These are phyloP conservation scores for Narcine bancroftii DNA, from an alignment of 2,113 vertebrate genomes.

Conservation along the genomic window DNA sequence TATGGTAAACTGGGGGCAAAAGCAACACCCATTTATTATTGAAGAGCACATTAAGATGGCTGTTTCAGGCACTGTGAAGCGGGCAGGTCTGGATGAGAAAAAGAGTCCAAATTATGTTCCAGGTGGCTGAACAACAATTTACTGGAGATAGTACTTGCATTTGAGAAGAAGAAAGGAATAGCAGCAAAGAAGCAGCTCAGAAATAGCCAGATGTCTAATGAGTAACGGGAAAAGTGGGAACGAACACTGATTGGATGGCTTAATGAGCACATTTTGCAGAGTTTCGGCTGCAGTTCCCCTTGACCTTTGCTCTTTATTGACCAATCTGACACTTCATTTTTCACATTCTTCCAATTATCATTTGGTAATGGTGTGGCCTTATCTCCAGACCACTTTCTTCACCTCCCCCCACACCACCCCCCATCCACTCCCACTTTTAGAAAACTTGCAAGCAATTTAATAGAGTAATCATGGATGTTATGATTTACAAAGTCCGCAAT, in stretches of 20 bases:
- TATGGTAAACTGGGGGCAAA: constrained; percentile 67
- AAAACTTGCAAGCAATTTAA: constrained; percentile 53
- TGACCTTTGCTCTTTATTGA: constrained; percentile 96
- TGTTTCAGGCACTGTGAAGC: constrained; percentile 63
- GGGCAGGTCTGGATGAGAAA: constrained; percentile 53
- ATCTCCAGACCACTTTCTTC: constrained; percentile 43
- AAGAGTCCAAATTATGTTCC: constrained; percentile 62
- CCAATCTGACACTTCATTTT: constrained; percentile 97
- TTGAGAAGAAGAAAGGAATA: constrained; percentile 65
- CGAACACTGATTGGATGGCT: constrained; percentile 76
- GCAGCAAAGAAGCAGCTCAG: constrained; percentile 55
- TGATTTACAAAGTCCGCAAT: constrained; percentile 64
- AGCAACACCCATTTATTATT: constrained; percentile 74
- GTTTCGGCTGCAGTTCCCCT: constrained; percentile 75
- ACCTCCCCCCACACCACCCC: background rate
- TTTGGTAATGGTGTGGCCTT: constrained; percentile 62
- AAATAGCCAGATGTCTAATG: constrained; percentile 66
- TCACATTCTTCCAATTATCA: constrained; percentile 94
- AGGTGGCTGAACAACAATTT: constrained; percentile 67
- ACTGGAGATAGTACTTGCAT: constrained; percentile 53
- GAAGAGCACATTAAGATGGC: constrained; percentile 65
- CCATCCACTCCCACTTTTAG: background rate
- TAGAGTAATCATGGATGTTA: constrained; percentile 59
- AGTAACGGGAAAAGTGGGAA: constrained; percentile 79
- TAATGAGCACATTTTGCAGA: constrained; percentile 84